These are phyloP conservation scores for Xerus inauris DNA, from an alignment of 2,113 vertebrate genomes.

Conservation along the genomic window DNA sequence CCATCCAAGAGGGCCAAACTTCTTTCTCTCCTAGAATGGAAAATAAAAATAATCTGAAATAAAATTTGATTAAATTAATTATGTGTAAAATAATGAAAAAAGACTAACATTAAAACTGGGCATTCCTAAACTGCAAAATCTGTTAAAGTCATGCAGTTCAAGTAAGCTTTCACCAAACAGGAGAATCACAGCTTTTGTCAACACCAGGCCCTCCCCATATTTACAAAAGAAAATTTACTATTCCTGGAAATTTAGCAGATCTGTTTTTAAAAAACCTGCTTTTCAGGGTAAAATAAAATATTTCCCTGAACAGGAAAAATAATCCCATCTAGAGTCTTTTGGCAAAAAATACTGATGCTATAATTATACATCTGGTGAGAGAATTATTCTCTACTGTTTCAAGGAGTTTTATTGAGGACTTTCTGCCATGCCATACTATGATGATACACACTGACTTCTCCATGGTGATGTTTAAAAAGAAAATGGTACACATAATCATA, in stretches of 20 bases:
- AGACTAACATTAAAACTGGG: neutral
- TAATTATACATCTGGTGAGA: neutral
- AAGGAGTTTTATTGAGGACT: neutral
- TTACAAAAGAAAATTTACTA: neutral
- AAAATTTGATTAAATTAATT: neutral
- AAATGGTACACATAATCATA: neutral
- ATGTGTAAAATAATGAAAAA: conserved; percentile 37
- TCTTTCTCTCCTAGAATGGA: conserved; percentile 89
- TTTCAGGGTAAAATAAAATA: conserved; percentile 39
- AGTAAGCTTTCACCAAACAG: neutral
- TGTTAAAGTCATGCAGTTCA: neutral
- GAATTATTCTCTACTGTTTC: neutral
- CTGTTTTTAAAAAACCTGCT: neutral
- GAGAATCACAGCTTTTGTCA: neutral
- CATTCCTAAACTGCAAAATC: neutral
- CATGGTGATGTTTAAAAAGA: neutral
- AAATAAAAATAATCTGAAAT: conserved; percentile 5
- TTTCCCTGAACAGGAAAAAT: neutral
- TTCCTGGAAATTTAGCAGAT: neutral
- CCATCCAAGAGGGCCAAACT: conserved; percentile 91
- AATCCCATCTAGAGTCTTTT: neutral
- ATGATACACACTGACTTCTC: neutral
- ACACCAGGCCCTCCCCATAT: neutral
- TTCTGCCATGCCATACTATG: neutral
- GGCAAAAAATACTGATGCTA: neutral